Conservation (phyloP, 2,113 vertebrate genomes). For the Phoenicopterus ruber region DNA sequence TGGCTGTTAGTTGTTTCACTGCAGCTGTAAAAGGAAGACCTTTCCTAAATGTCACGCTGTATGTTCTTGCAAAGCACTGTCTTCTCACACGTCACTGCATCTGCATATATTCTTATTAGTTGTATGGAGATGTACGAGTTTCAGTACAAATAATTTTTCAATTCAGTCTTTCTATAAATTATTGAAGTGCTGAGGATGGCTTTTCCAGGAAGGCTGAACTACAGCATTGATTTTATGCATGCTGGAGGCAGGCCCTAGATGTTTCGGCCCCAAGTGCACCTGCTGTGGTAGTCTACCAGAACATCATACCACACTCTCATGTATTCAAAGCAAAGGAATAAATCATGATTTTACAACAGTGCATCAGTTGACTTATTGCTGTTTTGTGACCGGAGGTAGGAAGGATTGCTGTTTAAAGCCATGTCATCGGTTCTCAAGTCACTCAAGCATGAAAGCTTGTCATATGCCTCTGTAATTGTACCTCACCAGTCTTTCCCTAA, state of each 20-base stretch:
- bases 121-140: not conserved
- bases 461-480: constrained; percentile 91
- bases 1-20: not conserved
- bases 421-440: constrained; percentile 81
- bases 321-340: constrained; percentile 90
- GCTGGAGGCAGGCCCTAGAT: constrained; percentile 73
- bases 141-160: not conserved
- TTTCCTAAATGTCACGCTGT: not conserved
- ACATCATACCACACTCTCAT: constrained; percentile 73
- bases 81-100: not conserved
- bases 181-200: not conserved
- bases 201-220: not conserved
- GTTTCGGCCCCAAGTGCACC: constrained; percentile 78
- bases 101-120: constrained; percentile 15
- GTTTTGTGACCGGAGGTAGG: constrained; percentile 88
- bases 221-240: constrained; percentile 68
- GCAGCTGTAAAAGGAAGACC: not conserved
- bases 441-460: constrained; percentile 91
- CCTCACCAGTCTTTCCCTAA: constrained; percentile 87
- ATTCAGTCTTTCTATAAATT: constrained; percentile 1
- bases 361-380: constrained; percentile 92
- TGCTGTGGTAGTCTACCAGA: constrained; percentile 81
- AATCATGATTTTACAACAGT: constrained; percentile 94
- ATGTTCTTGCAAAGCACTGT: not conserved
- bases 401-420: constrained; percentile 84